Base-by-base conservation (phyloP, 2,797 vertebrate species). In the Danio choprae region DNA sequence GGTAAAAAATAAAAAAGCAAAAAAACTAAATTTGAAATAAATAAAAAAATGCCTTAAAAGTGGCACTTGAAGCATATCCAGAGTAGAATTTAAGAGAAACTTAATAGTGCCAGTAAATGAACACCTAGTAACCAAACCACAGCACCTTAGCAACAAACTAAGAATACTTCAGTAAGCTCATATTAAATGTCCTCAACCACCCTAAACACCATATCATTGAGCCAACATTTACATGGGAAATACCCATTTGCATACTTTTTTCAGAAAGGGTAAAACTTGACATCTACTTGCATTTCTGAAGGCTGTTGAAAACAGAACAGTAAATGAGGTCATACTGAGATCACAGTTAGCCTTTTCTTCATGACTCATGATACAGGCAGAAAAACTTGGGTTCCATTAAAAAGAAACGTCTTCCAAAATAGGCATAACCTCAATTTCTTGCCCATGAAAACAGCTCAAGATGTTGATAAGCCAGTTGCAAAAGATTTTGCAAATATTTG, bases 381-480 rank as follows among this genome's bases (percentile, higher is more conserved):
- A 11, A 55, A 68, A 67, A 16, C 4, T 13, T n/a, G 41, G 41
- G 43, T 67, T 65, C 22, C 12, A 51, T 13, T 62, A 46, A 38
- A 68, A 62, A 60, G 22, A 79, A 11, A 44, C 5, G 4, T 43
- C 40, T 74, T 51, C 67, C 38, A 68, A 81, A 77, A 83, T 81
- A 46, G 53, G 60, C 56, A 63, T 22, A 56, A 64, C 51, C 20
- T 13, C 40, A 36, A 38, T 71, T 63, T 41, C 59, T 74, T 60
- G 38, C 74, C 38, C 62, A 53, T 65, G 62, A 59, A 72, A 48
- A 50, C 60, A 38, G 18, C 40, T 71, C 68, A 59, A 5, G 82
- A 83, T 85, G 83, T 81, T 85, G 88, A 29, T 82, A 86, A 86
- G 77, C 50, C 46, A 7, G 73, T 86, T 87, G 86, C 83, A 69